Percentiles rank a stretch among this genome's conserved stretches.
Evolutionary conservation across 92 coral and sea anemone genomes (phyloP).

Genomic region (Bergia puertoricense): DNA sequence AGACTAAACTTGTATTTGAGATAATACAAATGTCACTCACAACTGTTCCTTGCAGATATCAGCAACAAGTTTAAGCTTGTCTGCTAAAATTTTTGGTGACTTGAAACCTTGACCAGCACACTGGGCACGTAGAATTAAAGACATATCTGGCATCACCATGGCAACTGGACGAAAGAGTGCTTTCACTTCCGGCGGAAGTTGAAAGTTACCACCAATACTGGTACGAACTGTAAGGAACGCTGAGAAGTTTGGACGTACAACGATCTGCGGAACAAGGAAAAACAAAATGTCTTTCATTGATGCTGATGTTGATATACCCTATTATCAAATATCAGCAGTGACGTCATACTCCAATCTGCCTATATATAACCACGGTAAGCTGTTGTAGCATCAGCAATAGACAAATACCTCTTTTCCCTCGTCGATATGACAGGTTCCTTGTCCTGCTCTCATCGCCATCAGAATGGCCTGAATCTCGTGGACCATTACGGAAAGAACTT

Average conservation of each 20-base stretch:
- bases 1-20: too few relatives aligned
- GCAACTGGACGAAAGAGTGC: slow-evolving; percentile 91
- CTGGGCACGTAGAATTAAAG: slow-evolving; percentile 88
- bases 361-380: background rate
- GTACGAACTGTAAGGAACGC: slow-evolving; percentile 77
- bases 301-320: too few relatives aligned
- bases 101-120: slow-evolving; percentile 99
- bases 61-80: slow-evolving; percentile 83
- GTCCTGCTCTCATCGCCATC: slow-evolving; percentile 83
- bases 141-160: slow-evolving; percentile 92
- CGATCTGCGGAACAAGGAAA: slow-evolving; percentile 56
- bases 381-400: background rate
- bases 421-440: slow-evolving; percentile 73
- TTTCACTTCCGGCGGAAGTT: slow-evolving; percentile 78
- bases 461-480: slow-evolving; percentile 90
- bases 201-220: slow-evolving; percentile 46
- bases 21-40: slow-evolving; percentile 61
- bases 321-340: background rate
- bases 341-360: background rate
- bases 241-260: slow-evolving; percentile 81
- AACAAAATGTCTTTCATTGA: background rate
- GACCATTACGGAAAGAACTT: slow-evolving; percentile 83
- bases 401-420: slow-evolving; percentile 91
- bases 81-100: slow-evolving; percentile 92
- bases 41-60: slow-evolving; percentile 83